Evolutionary conservation across 2,113 vertebrate genomes (phyloP), one percentile per base, ranked within the genome.

Genomic region (Petrocephalus zakoni): DNA sequence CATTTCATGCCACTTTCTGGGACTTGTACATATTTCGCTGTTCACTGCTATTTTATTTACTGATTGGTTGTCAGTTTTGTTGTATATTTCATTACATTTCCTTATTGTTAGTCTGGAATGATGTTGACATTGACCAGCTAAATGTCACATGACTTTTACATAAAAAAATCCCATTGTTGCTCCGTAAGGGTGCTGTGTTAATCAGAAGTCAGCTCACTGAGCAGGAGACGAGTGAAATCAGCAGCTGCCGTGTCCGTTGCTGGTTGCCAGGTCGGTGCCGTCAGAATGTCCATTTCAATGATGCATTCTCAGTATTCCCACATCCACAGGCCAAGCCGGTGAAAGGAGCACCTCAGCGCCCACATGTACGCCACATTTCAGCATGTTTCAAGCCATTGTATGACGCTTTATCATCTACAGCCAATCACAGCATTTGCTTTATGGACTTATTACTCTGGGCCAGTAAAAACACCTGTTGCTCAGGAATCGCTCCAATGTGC

Each of bases 381-480:
- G 83, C 68, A 88, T 25, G 86, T 90, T 89, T 86, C 81, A 61
- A 87, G 82, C 87, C 29, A 68, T 25, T 53, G 21, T 52, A 56
- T 46, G 11, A 47, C 11, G 61, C 42, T 82, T 87, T 56, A 90
- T 91, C 91, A 88, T 86, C 68, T 90, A 56, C 72, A 87, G 85
- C 94, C 93, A 95, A 94, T 95, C 88, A 15, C 34, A 9, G 56
- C 64, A 25, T 89, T 87, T 46, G 46, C 37, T 89, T 89, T 56
- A 92, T 93, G 93, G 91, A 89, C 92, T 92, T 92, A 95, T 92
- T 89, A 25, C 17, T 58, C 5, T 17, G 86, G 91, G 91, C 95
- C 95, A 94, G 93, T 94, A 91, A 94, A 91, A 88, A 89, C 94
- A 94, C 93, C 93, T 94, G 93, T 93, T 92, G 91, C 91, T 91